Evolutionary conservation across 2,888 invertebrate species (phyloP), one percentile per base, ranked within the genome.

Genomic region (Thysanoteuthis rhombus): DNA sequence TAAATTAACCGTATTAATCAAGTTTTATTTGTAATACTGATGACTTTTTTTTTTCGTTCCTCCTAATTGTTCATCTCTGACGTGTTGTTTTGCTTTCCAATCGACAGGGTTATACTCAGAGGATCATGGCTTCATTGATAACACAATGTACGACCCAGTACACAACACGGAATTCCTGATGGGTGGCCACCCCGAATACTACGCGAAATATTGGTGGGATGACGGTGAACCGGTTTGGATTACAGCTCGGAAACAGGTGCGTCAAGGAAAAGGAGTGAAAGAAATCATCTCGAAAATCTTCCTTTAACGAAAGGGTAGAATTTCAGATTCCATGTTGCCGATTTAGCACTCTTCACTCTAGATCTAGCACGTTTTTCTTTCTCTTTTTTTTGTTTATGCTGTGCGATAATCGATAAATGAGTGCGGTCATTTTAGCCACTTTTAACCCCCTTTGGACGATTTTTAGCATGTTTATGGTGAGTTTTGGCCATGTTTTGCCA

Each of bases 151-250:
- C 91, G 96, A 96, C 94, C 94, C 94, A 32, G 91, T 93, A 19
- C 93, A 93, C 5, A 94, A 95, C 19, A 94, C 95, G 45, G 94
- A 94, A 25, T 96, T 96, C 45, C 93, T 95, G 36, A 94, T 94
- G 22, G 95, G 96, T 10, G 92, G 92, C 3, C 95, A 96, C 92
- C 93, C 94, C 2, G 95, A 95, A 38, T 95, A 95, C 93, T 94
- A 93, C 39, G 93, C 95, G 19, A 75, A 95, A 0, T 94, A 95
- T 92, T 97, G 97, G 97, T 97, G 96, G 96, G 95, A 97, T 39
- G 95, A 95, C 28, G 96, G 96, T 0, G 96, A 97, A 91, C 96
- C 97, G 1, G 93, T 97, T 32, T 97, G 96, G 96, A 95, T 96
- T 10, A 96, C 96, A 16, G 96, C 96, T 2, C 95, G 94, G 39